These are phyloP conservation scores for Melinaea menophilus DNA, from an alignment of 2,888 invertebrate genomes.

Conservation along the genomic window DNA sequence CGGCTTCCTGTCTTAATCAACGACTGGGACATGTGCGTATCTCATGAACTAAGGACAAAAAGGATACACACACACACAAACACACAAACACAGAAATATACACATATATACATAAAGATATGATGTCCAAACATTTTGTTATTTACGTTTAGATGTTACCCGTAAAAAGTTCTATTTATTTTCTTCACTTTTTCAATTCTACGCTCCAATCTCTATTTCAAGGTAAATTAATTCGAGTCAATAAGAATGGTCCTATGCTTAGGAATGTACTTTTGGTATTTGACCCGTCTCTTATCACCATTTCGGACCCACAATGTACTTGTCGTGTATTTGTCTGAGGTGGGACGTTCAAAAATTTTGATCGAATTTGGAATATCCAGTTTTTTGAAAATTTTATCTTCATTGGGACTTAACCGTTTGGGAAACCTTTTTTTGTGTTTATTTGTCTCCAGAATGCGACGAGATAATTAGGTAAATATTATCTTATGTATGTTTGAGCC, in stretches of 20 bases:
- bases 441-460: too few species aligned
- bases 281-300: conserved; percentile 6
- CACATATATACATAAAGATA: background rate
- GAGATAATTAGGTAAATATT: too few species aligned
- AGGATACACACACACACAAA: conserved; percentile 12
- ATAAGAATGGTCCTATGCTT: conserved; percentile 26
- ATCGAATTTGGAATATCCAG: background rate
- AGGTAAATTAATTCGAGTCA: conserved; percentile 27
- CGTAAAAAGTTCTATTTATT: background rate
- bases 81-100: too few species aligned
- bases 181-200: conserved; percentile 9
- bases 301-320: background rate
- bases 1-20: conserved; percentile 40
- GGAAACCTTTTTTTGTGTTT: too few species aligned
- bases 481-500: too few species aligned
- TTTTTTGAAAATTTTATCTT: too few species aligned
- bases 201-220: conserved; percentile 21
- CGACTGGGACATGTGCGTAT: conserved; percentile 29
- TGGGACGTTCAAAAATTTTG: background rate
- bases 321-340: background rate
- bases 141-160: conserved; percentile 10
- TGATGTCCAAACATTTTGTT: background rate
- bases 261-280: conserved; percentile 16
- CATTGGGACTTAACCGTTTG: too few species aligned
- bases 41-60: conserved; percentile 19